These are phyloP conservation scores for Mesorhabditis sp. DNA, from an alignment of 2,888 invertebrate species.

Conservation along the genomic window DNA sequence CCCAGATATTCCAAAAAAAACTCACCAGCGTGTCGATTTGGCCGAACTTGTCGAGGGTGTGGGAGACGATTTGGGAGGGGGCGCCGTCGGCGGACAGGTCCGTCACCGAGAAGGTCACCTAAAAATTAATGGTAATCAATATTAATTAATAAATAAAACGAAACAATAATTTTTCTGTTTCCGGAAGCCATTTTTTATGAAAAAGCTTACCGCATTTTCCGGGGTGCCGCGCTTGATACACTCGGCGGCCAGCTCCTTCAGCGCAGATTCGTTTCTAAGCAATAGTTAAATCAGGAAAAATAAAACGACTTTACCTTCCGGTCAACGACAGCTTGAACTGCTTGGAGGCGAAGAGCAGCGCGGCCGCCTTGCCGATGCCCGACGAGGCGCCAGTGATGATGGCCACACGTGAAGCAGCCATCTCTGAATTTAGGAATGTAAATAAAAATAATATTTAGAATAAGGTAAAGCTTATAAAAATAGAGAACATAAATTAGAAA, in stretches of 20 bases:
- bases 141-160: not conserved
- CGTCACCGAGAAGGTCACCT: slow-evolving; percentile 58
- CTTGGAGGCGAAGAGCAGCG: slow-evolving; percentile 43
- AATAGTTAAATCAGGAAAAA: slow-evolving; percentile 16
- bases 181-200: not conserved
- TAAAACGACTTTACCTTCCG: slow-evolving; percentile 11
- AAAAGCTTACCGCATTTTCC: slow-evolving; percentile 20
- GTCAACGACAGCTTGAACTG: slow-evolving; percentile 27
- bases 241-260: slow-evolving; percentile 40
- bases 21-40: slow-evolving; percentile 47
- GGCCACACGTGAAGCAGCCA: not conserved
- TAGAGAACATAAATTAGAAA: too few relatives aligned
- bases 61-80: slow-evolving; percentile 36
- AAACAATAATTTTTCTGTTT: not conserved
- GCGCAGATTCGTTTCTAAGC: slow-evolving; percentile 41
- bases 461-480: too few relatives aligned
- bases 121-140: slow-evolving; percentile 10
- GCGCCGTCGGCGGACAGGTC: slow-evolving; percentile 57
- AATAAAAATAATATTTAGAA: not conserved
- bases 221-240: slow-evolving; percentile 36
- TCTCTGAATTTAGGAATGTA: not conserved
- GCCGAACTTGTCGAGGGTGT: slow-evolving; percentile 45
- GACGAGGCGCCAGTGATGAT: slow-evolving; percentile 39
- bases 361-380: slow-evolving; percentile 46
- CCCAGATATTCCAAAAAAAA: too few relatives aligned